Conservation (phyloP, 2,888 invertebrate species). For the Tetanocera ferruginea region DNA sequence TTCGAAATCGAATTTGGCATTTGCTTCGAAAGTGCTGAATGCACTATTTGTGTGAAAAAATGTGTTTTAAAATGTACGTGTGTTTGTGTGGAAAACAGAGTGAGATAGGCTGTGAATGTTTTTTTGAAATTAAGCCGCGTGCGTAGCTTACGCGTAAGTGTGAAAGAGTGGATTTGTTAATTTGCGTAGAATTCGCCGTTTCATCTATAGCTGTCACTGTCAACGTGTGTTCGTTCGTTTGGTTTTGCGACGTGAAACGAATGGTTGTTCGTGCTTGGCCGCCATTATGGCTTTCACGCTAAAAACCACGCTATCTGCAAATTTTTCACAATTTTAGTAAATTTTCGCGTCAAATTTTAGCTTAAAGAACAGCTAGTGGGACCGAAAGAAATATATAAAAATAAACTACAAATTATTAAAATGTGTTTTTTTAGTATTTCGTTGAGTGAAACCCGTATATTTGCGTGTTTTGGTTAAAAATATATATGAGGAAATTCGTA, state of each 20-base stretch:
- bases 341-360: constrained; percentile 9
- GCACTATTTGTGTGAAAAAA: neutral
- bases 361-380: neutral
- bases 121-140: neutral
- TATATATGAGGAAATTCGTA: neutral
- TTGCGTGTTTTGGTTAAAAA: neutral
- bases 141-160: neutral
- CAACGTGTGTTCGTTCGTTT: constrained; percentile 1
- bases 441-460: neutral
- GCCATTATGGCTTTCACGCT: constrained; percentile 82
- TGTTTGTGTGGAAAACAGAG: neutral
- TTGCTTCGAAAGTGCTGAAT: constrained; percentile 22
- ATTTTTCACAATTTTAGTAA: constrained; percentile 54
- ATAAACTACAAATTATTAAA: neutral
- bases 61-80: neutral
- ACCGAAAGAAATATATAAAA: neutral
- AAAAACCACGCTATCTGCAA: constrained; percentile 66
- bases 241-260: constrained; percentile 31
- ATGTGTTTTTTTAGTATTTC: neutral
- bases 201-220: constrained; percentile 16
- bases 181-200: neutral
- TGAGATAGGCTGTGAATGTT: neutral
- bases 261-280: constrained; percentile 64
- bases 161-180: neutral
- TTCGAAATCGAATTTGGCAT: constrained; percentile 23